Evolutionary conservation across 1,140 invertebrate genomes (phyloP).

Genomic region (Brachionus rubens): DNA sequence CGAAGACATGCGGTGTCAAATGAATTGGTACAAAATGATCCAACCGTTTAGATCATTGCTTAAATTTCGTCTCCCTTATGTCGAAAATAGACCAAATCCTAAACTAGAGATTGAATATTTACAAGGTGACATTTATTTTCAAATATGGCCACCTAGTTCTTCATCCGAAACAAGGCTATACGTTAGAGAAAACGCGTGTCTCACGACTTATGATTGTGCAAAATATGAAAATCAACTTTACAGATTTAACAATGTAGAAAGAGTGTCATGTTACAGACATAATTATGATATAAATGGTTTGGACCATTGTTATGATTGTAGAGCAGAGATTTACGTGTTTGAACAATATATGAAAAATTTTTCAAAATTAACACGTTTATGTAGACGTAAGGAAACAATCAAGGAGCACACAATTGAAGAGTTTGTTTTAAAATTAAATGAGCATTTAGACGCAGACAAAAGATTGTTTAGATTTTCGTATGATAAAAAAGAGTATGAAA

Average conservation of each 20-base stretch:
- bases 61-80: slow-evolving; percentile 20
- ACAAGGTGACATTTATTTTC: slow-evolving; percentile 8
- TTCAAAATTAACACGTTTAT: background rate
- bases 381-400: background rate
- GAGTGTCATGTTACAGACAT: slow-evolving; percentile 16
- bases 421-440: background rate
- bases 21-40: background rate
- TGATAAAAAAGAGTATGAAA: slow-evolving; percentile 17
- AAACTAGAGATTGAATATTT: background rate
- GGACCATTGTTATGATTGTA: slow-evolving; percentile 42
- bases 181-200: background rate
- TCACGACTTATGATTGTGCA: background rate
- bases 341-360: slow-evolving; percentile 10
- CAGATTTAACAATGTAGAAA: slow-evolving; percentile 13
- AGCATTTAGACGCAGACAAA: background rate
- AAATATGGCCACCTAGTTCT: slow-evolving; percentile 5
- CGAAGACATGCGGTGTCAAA: slow-evolving; percentile 3
- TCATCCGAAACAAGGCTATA: background rate
- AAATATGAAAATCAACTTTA: slow-evolving; percentile 15
- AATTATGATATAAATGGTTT: background rate
- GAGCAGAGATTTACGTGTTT: slow-evolving; percentile 19
- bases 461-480: background rate
- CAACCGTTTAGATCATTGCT: background rate
- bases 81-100: background rate
- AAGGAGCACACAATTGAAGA: background rate